Percentiles rank a stretch among this genome's conserved stretches.
These are phyloP conservation scores for Centropus bengalensis DNA, from an alignment of 2,113 vertebrate species.

Conservation along the genomic window DNA sequence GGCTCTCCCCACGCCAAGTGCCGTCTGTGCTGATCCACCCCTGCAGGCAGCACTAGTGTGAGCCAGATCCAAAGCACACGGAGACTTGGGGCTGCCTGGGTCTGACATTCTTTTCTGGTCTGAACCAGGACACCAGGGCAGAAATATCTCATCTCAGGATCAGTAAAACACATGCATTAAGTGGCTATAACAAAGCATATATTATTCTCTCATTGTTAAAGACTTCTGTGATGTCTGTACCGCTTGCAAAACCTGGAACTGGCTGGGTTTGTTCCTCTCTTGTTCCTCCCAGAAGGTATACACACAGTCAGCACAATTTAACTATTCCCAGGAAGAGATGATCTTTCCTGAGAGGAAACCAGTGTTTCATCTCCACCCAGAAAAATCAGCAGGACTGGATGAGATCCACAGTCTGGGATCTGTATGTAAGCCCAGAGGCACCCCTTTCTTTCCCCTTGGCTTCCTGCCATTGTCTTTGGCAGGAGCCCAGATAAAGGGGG, in stretches of 20 bases:
- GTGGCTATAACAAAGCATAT: background rate
- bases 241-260: constrained; percentile 21
- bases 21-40: background rate
- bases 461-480: constrained; percentile 39
- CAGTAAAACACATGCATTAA: background rate
- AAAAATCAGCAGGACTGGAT: constrained; percentile 1
- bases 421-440: background rate
- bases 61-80: background rate
- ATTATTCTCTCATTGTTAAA: background rate
- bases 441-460: background rate
- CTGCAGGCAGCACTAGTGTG: background rate
- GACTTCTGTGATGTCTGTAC: background rate
- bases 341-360: constrained; percentile 57
- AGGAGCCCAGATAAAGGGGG: background rate
- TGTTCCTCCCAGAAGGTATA: constrained; percentile 1
- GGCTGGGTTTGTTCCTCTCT: constrained; percentile 19
- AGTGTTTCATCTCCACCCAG: constrained; percentile 28
- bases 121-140: background rate
- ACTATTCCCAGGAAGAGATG: constrained; percentile 48
- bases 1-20: background rate
- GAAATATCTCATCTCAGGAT: background rate
- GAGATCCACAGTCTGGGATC: background rate
- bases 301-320: background rate
- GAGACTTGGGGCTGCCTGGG: background rate
- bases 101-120: background rate